Base-by-base conservation (phyloP, 2,797 vertebrate species). In the Sebastes taczanowskii region DNA sequence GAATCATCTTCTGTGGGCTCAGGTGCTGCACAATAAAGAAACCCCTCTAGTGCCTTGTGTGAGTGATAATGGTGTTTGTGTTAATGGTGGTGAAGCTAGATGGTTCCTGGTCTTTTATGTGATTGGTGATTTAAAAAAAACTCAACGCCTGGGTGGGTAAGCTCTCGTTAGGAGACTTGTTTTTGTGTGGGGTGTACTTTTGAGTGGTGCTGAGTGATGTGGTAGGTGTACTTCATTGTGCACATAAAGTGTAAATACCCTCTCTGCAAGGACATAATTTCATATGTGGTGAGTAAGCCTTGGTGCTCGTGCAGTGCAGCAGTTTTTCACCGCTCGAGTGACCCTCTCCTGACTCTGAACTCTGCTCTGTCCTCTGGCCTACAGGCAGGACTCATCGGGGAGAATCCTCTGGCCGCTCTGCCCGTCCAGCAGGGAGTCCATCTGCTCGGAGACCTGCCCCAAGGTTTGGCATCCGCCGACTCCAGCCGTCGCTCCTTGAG, bases 321-420 rank as follows among this genome's bases (percentile, higher is more conserved):
- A 13, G 46, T 67, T 27, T 32, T 67, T 23, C 13, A 1, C 11
- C 0, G 16, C 72, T 46, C 2, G 2, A 73, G 80, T 59, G 87
- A 88, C 88, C 88, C 81, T 81, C 66, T 42, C 16, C 9, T 87
- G 88, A 90, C 84, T 34, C 76, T 91, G 80, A 89, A 60, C 84
- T 80, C 29, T 72, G 49, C 65, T 79, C 77, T 88, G 65, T 59
- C 42, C 62, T 74, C 81, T 80, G 81, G 64, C 82, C 87, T 77
- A 53, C 97, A 98, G 93, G 96, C 97, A 4, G 97, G 97, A 73
- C 95, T 99, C 88, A 93, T 98, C 25, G 97, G 96, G 77, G 98
- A 98, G 61, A 97, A 96, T 75, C 96, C 97, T 64, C 86, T 97
- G 74, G 94, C 96, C 8, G 84, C 92, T 61, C 83, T 96, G 73